phyloP scores from a whole-genome alignment of 1,140 invertebrate genomes.

The Caenorhabditis briggsae region DNA sequence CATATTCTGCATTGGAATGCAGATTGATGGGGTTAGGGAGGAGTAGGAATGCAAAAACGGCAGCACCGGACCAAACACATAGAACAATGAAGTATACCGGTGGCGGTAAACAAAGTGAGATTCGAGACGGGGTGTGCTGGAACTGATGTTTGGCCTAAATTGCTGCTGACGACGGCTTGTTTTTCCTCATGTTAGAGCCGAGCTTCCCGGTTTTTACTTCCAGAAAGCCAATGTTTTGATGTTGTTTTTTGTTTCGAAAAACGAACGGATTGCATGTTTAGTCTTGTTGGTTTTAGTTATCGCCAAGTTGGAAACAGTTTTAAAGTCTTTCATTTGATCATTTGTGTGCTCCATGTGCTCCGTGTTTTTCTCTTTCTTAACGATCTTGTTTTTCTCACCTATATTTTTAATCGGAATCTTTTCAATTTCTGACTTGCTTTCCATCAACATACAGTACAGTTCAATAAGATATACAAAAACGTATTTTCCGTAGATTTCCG shows the following conservation, averaged over 20 bases:
- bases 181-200: neutral
- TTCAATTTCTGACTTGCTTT: too few relatives aligned
- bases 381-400: slow-evolving; percentile 4
- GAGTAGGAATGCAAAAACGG: neutral
- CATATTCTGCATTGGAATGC: slow-evolving; percentile 23
- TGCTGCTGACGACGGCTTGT: neutral
- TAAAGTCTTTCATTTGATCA: neutral
- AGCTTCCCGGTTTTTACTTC: slow-evolving; percentile 11
- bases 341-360: neutral
- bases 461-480: too few relatives aligned
- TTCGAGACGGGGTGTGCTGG: neutral
- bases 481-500: too few relatives aligned
- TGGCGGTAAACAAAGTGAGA: slow-evolving; percentile 7
- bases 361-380: neutral
- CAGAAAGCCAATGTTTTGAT: neutral
- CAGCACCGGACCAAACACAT: slow-evolving; percentile 29
- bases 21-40: neutral
- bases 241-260: slow-evolving; percentile 9
- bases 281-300: too few relatives aligned
- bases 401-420: too few relatives aligned
- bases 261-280: neutral
- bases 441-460: too few relatives aligned
- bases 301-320: slow-evolving; percentile 6
- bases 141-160: slow-evolving; percentile 24
- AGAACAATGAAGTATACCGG: slow-evolving; percentile 33